Base-by-base conservation (phyloP, 2,113 vertebrate species). In the Oryzias celebensis region DNA sequence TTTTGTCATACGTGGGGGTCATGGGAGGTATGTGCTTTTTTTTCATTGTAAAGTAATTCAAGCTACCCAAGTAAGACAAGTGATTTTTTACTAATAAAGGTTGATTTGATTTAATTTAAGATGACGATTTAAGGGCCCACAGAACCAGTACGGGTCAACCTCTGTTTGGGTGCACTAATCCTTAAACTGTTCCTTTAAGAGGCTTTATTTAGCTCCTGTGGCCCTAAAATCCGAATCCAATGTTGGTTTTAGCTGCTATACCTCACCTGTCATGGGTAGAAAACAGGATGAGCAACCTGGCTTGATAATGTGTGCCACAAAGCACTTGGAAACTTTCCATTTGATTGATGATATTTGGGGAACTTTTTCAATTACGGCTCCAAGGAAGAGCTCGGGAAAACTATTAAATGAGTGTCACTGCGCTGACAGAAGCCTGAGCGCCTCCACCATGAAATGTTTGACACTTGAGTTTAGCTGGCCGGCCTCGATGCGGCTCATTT, bases 281-380 rank as follows among this genome's bases (percentile, higher is more conserved):
- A 58, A 68, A 48, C 48, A 62, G 49, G 71, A 85, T 78, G 85
- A 81, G 79, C 77, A 44, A 23, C 51, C 59, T 22, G 56, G 26
- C 36, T 54, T 24, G 62, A 71, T 76, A 78, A 73, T 17, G 4
- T 56, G 47, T 71, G 60, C 47, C 16, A 44, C 28, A 54, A 74
- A 60, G 62, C 60, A 62, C 36, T 14, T 4, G 26, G 14, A 5
- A 43, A 52, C 57, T 20, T 10, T 59, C 61, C 54, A 54, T 57
- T 24, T 4, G 20, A 46, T 15, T 36, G 45, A 28, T 3, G 22
- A 23, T 52, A 26, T 18, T 36, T 58, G 66, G 58, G 51, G 6
- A n/a, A 28, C 51, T 51, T 60, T 61, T 65, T 53, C 48, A 43
- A 58, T 15, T 49, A 52, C 4, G 2, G 23, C 52, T 62, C 17